A percentile compares a stretch with the other conserved stretches of the same genome.
These are phyloP conservation scores for Caenorhabditis uteleia DNA, from an alignment of 2,888 invertebrate species.

Conservation along the genomic window DNA sequence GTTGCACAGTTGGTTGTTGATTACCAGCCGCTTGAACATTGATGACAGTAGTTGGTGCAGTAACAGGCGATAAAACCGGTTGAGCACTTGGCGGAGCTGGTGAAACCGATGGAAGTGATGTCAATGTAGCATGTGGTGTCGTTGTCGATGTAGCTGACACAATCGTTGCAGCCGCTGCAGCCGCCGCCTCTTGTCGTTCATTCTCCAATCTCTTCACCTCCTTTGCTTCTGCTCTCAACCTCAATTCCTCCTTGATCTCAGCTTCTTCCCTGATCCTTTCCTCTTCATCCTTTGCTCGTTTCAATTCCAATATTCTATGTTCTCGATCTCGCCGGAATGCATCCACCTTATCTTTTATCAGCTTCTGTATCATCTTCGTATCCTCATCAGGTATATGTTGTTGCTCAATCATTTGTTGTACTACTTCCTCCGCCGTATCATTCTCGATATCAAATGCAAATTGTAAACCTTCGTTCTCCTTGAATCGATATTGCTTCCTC, in stretches of 20 bases:
- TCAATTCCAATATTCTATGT: slow-evolving; percentile 58
- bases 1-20: not conserved
- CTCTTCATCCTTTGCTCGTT: slow-evolving; percentile 63
- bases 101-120: not conserved
- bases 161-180: slow-evolving; percentile 17
- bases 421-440: slow-evolving; percentile 91
- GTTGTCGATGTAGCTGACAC: slow-evolving; percentile 14
- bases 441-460: slow-evolving; percentile 90
- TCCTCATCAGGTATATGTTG: slow-evolving; percentile 87
- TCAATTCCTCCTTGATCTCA: slow-evolving; percentile 61
- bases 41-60: not conserved
- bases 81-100: slow-evolving; percentile 1
- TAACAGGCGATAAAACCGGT: slow-evolving; percentile 1
- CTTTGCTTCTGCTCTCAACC: slow-evolving; percentile 49
- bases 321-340: slow-evolving; percentile 67
- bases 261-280: slow-evolving; percentile 59
- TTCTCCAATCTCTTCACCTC: slow-evolving; percentile 42
- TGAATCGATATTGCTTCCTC: slow-evolving; percentile 87
- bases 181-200: slow-evolving; percentile 55
- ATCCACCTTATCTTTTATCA: slow-evolving; percentile 85
- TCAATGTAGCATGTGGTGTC: not conserved
- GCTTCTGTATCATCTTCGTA: slow-evolving; percentile 85
- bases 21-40: too few species aligned
- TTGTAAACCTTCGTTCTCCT: slow-evolving; percentile 98
- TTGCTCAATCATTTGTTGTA: slow-evolving; percentile 79